Evolutionary conservation across 2,113 vertebrate species (phyloP), one percentile per base, ranked within the genome.

Genomic region (Genyomyrus donnyi): DNA sequence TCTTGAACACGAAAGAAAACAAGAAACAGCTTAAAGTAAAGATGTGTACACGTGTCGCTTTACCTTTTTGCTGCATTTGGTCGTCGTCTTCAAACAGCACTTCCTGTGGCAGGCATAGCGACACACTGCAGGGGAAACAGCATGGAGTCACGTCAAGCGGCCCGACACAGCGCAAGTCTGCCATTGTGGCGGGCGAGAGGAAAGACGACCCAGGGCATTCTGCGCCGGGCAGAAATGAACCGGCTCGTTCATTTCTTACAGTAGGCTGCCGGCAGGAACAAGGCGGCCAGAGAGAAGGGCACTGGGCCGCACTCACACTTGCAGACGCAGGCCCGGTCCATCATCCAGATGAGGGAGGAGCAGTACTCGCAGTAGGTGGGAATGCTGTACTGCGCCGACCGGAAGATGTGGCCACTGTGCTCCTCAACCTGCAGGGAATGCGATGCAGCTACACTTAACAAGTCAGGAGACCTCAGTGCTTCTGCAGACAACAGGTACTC

Each of bases 321-420:
- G 95, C 98, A 99, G 92, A 99, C 98, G 89, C 97, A 98, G 89
- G 98, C 98, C 0, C 97, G 96, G 94, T 99, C 98, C 98, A 99
- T 99, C 95, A 99, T 99, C 98, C 98, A 99, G 95, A 99, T 99
- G 93, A 99, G 96, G 1, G 98, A 99, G 46, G 98, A 99, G 91
- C 98, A 99, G 95, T 95, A 98, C 95, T 99, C 98, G 94, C 98
- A 99, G 96, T 98, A 99, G 0, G 98, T 99, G 89, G 98, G 98
- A 90, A 99, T 99, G 96, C 98, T 99, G 94, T 99, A 99, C 46
- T 99, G 98, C 0, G 98, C 98, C 0, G 98, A 97, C 93, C 99
- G 99, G 92, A 99, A 99, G 92, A 99, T 97, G 93, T 99, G 98
- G n/a, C 98, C 98, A 1, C 99, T 99, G 93, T 98, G 97, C 80